Evolutionary conservation across 2,797 vertebrate genomes (phyloP).

Genomic region (Brachymystax lenok): DNA sequence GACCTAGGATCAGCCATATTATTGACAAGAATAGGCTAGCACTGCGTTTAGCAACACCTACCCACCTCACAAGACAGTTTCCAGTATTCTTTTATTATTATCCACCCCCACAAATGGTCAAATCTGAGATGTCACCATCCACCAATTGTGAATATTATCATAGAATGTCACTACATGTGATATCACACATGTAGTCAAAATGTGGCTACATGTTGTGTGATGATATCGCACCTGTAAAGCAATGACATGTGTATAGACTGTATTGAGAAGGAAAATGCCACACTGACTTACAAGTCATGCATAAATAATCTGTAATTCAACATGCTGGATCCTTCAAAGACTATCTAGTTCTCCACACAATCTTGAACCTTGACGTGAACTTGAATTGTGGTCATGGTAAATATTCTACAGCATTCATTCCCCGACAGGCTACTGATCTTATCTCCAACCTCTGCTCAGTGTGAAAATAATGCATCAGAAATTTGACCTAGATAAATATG

Average conservation of each 20-base stretch:
- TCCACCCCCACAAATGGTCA: too few relatives aligned
- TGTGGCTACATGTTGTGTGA: too few relatives aligned
- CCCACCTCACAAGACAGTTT: background rate
- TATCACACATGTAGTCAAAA: too few relatives aligned
- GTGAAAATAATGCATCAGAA: background rate
- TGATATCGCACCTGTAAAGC: too few relatives aligned
- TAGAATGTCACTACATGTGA: too few relatives aligned
- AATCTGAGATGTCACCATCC: too few relatives aligned
- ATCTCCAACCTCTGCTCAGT: background rate
- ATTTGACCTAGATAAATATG: background rate
- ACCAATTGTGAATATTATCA: too few relatives aligned
- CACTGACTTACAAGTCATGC: background rate
- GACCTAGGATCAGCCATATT: background rate
- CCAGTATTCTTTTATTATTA: too few relatives aligned
- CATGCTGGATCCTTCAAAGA: background rate
- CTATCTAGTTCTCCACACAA: background rate
- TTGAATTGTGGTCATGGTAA: background rate
- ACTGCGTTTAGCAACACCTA: background rate
- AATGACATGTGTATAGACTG: background rate
- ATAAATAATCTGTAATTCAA: background rate
- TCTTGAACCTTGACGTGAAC: background rate
- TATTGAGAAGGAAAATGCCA: background rate
- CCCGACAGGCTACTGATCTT: background rate
- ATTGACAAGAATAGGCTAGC: background rate
- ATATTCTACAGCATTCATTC: background rate